Evolutionary conservation across 2,888 invertebrate species (phyloP).

Genomic region (Micoletzkya japonica): DNA sequence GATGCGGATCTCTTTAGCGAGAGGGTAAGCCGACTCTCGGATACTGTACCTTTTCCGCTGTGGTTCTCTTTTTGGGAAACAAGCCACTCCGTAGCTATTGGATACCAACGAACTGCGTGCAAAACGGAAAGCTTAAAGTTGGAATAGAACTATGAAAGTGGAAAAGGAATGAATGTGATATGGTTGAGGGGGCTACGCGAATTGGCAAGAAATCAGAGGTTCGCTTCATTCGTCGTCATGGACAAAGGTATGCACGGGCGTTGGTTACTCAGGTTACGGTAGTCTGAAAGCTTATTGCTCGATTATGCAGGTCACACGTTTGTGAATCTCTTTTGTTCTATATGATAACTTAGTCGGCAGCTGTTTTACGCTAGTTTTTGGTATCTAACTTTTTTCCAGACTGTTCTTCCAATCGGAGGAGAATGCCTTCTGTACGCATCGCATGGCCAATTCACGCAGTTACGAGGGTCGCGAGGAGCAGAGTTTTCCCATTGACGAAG

Average conservation of each 20-base stretch:
- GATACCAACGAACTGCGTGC: no score
- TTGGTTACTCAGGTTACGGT: neutral
- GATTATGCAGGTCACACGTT: no score
- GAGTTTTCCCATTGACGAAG: neutral
- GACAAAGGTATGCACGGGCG: conserved; percentile 10
- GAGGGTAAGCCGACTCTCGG: no score
- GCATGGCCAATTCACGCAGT: conserved; percentile 18
- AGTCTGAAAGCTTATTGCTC: neutral
- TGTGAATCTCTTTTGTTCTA: no score
- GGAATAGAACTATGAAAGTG: neutral
- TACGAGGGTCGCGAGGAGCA: conserved; percentile 16
- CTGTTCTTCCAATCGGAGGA: conserved; percentile 7
- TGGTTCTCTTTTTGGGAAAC: no score
- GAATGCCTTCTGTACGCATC: conserved; percentile 6
- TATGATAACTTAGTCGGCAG: no score
- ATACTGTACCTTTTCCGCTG: no score
- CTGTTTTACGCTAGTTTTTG: no score
- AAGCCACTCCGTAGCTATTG: no score
- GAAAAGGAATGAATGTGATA: no score
- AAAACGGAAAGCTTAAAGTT: neutral
- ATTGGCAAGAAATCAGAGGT: neutral
- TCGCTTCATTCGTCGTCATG: conserved; percentile 23
- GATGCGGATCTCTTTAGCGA: conserved; percentile 22
- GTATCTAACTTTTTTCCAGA: no score
- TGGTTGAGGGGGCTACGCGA: conserved; percentile 22